Percentiles rank a stretch among this genome's conserved stretches.
Evolutionary conservation across 2,113 vertebrate genomes (phyloP).

Genomic region (Caranx ignobilis): DNA sequence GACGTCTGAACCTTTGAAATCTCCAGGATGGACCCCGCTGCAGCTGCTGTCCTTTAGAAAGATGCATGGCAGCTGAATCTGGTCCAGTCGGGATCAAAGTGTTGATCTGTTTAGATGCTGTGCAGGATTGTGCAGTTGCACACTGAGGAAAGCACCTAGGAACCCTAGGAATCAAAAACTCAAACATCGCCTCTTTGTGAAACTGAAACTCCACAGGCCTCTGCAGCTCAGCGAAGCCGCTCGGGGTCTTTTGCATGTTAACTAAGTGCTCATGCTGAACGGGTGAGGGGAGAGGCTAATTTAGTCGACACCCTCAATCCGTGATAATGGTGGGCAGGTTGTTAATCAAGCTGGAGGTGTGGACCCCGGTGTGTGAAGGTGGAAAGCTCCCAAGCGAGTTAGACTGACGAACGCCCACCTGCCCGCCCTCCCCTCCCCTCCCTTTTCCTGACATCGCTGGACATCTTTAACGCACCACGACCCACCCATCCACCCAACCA

Average conservation of each 20-base stretch:
- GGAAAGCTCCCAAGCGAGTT: conserved; percentile 66
- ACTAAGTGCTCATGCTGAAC: conserved; percentile 67
- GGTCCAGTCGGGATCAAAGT: neutral
- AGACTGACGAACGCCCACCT: conserved; percentile 44
- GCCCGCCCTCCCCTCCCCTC: neutral
- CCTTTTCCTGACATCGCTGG: conserved; percentile 44
- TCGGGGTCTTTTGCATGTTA: conserved; percentile 72
- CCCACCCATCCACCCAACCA: conserved; percentile 35
- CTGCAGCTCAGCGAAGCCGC: conserved; percentile 37
- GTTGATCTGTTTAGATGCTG: too few relatives aligned
- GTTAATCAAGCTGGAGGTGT: conserved; percentile 81
- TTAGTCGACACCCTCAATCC: conserved; percentile 80
- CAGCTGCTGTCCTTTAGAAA: too few relatives aligned
- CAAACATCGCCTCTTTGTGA: conserved; percentile 1
- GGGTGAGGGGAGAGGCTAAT: conserved; percentile 81
- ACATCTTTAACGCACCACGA: conserved; percentile 66
- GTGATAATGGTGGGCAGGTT: conserved; percentile 77
- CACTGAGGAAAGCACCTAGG: too few relatives aligned
- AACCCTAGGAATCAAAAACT: neutral
- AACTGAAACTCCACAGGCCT: neutral
- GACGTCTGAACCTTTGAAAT: too few relatives aligned
- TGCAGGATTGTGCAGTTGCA: too few relatives aligned
- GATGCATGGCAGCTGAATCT: neutral
- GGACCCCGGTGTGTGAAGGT: conserved; percentile 50
- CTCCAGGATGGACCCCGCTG: too few relatives aligned